Base-by-base conservation (phyloP, 2,113 vertebrate species). In the Ageneiosus marmoratus region DNA sequence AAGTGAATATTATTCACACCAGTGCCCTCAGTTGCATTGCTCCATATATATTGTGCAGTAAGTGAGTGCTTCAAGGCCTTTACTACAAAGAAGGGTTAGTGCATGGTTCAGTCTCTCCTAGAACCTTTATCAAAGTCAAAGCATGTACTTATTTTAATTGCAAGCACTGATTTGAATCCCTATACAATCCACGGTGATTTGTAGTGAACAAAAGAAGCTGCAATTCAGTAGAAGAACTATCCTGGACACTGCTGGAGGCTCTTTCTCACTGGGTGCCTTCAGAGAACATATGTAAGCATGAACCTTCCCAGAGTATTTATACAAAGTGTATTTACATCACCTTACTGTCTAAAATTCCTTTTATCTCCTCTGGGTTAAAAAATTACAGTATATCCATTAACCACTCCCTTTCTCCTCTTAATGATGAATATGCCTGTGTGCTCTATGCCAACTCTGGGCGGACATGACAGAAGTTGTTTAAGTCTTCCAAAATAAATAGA, bases 401-500 rank as follows among this genome's bases (percentile, higher is more conserved):
- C 90, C 83, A 86, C 86, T 77, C 55, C 86, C 85, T 80, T 89
- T 88, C 56, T 78, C 90, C 88, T 93, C 90, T 89, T 92, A 91
- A 92, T 92, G 92, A 94, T 93, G 90, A 92, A 95, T 95, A 89
- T 91, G 86, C 91, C 89, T 77, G 87, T 91, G 87, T 89, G 90
- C 87, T 90, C 91, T 88, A 90, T 91, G 93, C 91, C 91, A 90
- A 89, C 90, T 91, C 86, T 81, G 88, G 92, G 91, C 92, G 85
- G 93, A 94, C 93, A 92, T 92, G 92, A 93, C 92, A 90, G 92
- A 91, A 91, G 92, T 94, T 94, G 93, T 95, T 94, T 94, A 94
- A 93, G 85, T 94, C 95, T 93, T 93, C 89, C 89, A 91, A 94
- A 95, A 94, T 94, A 94, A 95, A 94, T 93, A 93, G 90, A 88